These are phyloP conservation scores for Cynodonichthys magdalenae DNA, from an alignment of 2,797 vertebrate species.

Conservation along the genomic window DNA sequence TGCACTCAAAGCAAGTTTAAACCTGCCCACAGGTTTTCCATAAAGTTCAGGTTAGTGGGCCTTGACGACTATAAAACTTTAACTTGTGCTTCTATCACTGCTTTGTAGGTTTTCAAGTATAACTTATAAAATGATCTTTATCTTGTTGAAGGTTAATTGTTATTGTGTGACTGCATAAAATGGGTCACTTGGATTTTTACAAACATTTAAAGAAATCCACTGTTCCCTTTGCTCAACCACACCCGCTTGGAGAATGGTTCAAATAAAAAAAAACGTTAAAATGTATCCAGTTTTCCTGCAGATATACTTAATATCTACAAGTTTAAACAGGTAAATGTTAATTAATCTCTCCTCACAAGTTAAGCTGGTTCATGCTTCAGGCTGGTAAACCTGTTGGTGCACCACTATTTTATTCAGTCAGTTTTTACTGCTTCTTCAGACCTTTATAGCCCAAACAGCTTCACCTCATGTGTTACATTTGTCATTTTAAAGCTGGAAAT, in stretches of 20 bases:
- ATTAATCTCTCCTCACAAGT: slow-evolving; percentile 1
- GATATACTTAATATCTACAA: too few species aligned
- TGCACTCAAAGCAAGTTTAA: not conserved
- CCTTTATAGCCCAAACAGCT: not conserved
- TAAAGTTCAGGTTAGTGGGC: not conserved
- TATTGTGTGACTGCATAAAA: not conserved
- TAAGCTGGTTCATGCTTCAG: not conserved
- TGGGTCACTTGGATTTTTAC: not conserved
- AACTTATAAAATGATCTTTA: not conserved
- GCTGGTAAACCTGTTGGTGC: not conserved
- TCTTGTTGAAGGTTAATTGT: not conserved
- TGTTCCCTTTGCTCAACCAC: not conserved
- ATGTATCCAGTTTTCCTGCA: not conserved
- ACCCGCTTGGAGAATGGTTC: not conserved
- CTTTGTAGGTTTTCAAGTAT: not conserved
- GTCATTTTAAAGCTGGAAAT: too few species aligned
- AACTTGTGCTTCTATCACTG: not conserved
- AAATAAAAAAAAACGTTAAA: not conserved
- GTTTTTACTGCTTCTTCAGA: not conserved
- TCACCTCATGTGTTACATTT: not conserved
- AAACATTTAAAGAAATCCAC: not conserved
- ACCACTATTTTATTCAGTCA: slow-evolving; percentile 2
- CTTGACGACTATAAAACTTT: not conserved
- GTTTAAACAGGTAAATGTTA: not conserved
- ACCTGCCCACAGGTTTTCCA: not conserved